phyloP scores from a whole-genome alignment of 1,140 invertebrate species.

The Hylyphantes graminicola region DNA sequence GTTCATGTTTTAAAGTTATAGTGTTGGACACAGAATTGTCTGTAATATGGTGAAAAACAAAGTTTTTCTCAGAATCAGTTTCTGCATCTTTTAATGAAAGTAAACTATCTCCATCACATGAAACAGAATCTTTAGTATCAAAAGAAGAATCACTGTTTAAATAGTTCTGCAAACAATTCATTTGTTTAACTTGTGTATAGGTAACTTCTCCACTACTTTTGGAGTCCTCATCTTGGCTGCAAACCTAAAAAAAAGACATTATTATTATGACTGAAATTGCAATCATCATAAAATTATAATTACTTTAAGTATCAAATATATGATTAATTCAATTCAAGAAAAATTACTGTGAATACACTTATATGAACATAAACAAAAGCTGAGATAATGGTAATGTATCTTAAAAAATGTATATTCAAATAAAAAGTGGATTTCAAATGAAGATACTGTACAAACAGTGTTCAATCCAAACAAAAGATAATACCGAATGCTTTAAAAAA shows the following conservation, averaged over 20 bases:
- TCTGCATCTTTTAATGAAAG: slow-evolving; percentile 36
- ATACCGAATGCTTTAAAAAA: no score
- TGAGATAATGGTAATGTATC: no score
- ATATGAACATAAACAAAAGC: no score
- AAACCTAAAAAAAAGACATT: slow-evolving; percentile 61
- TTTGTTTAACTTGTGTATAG: slow-evolving; percentile 33
- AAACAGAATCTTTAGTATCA: slow-evolving; percentile 43
- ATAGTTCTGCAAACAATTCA: slow-evolving; percentile 45
- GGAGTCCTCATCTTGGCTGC: slow-evolving; percentile 60
- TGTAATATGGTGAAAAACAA: slow-evolving; percentile 26
- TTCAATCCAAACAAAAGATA: no score
- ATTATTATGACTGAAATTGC: slow-evolving; percentile 37
- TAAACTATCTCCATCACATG: slow-evolving; percentile 44
- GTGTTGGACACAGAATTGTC: slow-evolving; percentile 33
- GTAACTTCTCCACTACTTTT: slow-evolving; percentile 40
- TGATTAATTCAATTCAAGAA: no score
- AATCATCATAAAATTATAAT: not conserved
- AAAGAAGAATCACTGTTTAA: slow-evolving; percentile 37
- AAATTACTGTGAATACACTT: no score
- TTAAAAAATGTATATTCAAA: no score
- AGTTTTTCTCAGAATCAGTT: slow-evolving; percentile 37
- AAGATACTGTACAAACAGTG: no score
- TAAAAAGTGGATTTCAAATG: no score
- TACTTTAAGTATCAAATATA: no score
- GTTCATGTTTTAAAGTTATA: slow-evolving; percentile 19